Base-by-base conservation (phyloP, 2,113 vertebrate genomes). In the Heteronetta atricapilla region DNA sequence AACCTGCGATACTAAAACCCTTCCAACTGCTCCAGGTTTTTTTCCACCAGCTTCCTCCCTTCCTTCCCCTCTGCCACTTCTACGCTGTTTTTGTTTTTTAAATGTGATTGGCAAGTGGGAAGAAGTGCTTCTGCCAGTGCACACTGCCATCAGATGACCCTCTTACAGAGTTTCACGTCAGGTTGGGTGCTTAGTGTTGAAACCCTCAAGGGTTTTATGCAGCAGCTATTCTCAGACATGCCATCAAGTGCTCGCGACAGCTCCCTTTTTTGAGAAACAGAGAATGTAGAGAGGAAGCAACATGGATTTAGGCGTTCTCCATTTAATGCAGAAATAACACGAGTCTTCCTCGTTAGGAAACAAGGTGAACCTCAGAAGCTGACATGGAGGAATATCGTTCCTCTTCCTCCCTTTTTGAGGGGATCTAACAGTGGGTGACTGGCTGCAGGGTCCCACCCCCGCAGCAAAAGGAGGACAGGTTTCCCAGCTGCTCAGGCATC, bases 401-500 rank as follows among this genome's bases (percentile, higher is more conserved):
- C 40, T 59, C 46, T 75, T n/a, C 21, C n/a, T 38, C 33, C 20
- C 34, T 44, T 46, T n/a, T 15, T 13, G 56, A 53, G 56, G 25
- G 33, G n/a, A 9, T 40, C 44, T 76, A 19, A 26, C 76, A 31
- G 62, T 0, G 0, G 3, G 16, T 18, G 68, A 42, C 42, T 86
- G 72, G 42, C 33, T 0, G 1, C 19, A 10, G 63, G 15, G 7
- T 46, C 38, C n/a, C 23, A 36, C 3, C 34, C 11, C 14, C 33
- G 36, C 58, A 46, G 25, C 7, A 55, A 68, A 75, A 44, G 63
- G 53, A 48, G 55, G 33, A 52, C 22, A 40, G 29, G 21, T 22
- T 46, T 25, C 59, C 13, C 46, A 19, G 15, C 33, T 0, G 0
- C 25, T 63, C 7, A 7, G 28, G 58, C 15, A 0, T 18, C 31